These are phyloP conservation scores for Prolemur simus DNA, from an alignment of 2,113 vertebrate species.

Conservation along the genomic window DNA sequence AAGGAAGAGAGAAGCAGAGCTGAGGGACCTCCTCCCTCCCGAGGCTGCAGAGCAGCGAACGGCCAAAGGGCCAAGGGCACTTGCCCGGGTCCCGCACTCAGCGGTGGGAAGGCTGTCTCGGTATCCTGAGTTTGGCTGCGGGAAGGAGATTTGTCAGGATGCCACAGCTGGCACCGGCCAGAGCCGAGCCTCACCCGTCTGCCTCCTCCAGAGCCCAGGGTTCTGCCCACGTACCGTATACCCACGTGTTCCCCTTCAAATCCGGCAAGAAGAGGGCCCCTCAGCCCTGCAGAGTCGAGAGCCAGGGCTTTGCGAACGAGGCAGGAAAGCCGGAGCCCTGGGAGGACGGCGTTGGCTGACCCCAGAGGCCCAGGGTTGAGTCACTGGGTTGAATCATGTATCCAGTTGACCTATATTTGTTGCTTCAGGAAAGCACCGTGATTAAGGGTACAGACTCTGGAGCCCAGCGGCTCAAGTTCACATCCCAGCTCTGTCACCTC, in stretches of 20 bases:
- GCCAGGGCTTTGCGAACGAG: neutral
- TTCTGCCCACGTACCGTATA: neutral
- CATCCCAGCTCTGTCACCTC: neutral
- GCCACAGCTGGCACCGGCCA: neutral
- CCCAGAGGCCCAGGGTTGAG: neutral
- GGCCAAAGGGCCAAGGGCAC: neutral
- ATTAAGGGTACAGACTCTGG: neutral
- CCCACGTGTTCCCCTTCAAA: rapidly evolving
- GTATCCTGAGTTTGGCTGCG: neutral
- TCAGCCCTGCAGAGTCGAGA: neutral
- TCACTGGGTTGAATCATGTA: too few species aligned
- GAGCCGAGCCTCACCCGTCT: neutral
- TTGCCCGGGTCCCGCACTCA: rapidly evolving
- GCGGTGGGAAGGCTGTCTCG: neutral
- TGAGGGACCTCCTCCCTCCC: neutral
- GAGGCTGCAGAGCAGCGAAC: neutral
- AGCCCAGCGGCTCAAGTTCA: neutral
- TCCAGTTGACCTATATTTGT: rapidly evolving
- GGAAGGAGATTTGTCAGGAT: neutral
- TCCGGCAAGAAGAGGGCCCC: neutral
- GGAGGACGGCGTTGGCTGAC: neutral
- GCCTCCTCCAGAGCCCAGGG: neutral
- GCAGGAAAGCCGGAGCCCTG: neutral
- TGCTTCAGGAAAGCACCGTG: neutral
- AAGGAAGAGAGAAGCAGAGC: neutral